phyloP scores from a whole-genome alignment of 2,797 vertebrate genomes.

The Phalanger gymnotis region DNA sequence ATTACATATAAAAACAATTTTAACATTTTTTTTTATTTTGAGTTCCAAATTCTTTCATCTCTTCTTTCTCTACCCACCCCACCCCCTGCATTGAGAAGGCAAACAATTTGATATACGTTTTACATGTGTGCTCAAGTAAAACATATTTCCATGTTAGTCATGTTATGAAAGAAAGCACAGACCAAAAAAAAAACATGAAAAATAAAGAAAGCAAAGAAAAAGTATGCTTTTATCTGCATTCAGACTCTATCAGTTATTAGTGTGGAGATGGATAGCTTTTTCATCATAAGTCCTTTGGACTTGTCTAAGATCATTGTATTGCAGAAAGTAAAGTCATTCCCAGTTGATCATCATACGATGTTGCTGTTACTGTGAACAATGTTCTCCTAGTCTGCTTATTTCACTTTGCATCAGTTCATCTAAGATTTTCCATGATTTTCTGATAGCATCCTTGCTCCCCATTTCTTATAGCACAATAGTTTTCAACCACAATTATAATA shows the following conservation, averaged over 20 bases:
- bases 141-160: background rate
- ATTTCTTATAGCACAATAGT: too few species aligned
- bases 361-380: background rate
- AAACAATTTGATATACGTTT: background rate
- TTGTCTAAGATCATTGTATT: background rate
- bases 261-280: background rate
- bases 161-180: background rate
- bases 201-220: background rate
- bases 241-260: background rate
- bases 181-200: background rate
- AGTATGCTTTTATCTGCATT: background rate
- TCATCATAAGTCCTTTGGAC: background rate
- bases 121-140: background rate
- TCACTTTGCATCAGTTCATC: background rate
- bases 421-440: too few species aligned
- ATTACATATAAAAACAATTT: background rate
- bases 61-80: background rate
- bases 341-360: background rate
- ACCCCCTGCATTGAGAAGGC: background rate
- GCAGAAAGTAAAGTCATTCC: background rate
- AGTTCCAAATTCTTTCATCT: background rate
- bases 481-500: too few species aligned
- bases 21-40: background rate
- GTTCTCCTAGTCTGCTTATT: background rate
- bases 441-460: too few species aligned